Conservation (phyloP, 2,113 vertebrate genomes). For the Hucho hucho region DNA sequence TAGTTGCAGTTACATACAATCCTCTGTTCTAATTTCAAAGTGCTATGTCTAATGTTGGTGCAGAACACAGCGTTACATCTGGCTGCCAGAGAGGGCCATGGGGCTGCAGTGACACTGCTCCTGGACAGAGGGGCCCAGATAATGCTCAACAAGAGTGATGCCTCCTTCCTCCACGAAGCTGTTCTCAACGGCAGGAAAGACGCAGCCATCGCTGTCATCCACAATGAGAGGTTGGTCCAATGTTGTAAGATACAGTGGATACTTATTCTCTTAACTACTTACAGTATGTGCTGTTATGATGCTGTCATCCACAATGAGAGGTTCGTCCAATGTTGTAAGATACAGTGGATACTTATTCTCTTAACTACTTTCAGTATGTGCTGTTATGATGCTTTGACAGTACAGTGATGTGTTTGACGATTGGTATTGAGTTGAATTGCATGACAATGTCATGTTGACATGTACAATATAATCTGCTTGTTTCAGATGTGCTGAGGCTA, state of each 20-base stretch:
- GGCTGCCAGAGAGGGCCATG: constrained; percentile 79
- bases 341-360: not conserved
- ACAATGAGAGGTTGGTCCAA: constrained; percentile 72
- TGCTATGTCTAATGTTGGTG: not conserved
- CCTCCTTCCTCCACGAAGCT: constrained; percentile 85
- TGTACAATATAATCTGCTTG: not conserved
- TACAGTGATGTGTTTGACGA: no score
- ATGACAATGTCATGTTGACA: no score
- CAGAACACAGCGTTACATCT: constrained; percentile 85
- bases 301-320: constrained; percentile 74
- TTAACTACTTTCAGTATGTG: not conserved
- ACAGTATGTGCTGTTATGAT: not conserved
- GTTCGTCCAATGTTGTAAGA: constrained; percentile 41
- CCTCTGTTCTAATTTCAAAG: not conserved
- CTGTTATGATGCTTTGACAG: not conserved
- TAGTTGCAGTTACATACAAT: not conserved
- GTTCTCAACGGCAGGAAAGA: constrained; percentile 80
- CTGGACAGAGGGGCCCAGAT: constrained; percentile 74
- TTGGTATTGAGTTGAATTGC: no score
- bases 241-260: not conserved
- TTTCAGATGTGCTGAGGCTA: constrained; percentile 78
- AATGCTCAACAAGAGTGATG: constrained; percentile 75
- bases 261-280: not conserved
- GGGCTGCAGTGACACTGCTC: constrained; percentile 77
- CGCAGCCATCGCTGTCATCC: constrained; percentile 70